These are phyloP conservation scores for Sinocyclocheilus rhinocerous DNA, from an alignment of 2,113 vertebrate species.

Conservation along the genomic window DNA sequence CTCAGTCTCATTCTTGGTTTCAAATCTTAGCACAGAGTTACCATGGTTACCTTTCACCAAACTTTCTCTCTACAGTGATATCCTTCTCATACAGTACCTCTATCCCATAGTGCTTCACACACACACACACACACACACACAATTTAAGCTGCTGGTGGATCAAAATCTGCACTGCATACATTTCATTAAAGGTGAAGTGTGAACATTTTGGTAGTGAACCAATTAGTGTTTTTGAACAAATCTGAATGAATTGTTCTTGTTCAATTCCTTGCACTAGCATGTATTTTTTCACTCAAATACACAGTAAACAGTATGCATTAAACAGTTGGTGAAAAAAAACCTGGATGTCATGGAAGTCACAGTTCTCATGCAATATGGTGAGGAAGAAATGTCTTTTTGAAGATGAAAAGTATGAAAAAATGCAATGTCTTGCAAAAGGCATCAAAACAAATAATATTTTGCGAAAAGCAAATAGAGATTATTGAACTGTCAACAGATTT, in stretches of 20 bases:
- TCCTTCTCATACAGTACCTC: neutral
- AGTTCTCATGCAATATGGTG: too few species aligned
- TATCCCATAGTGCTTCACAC: neutral
- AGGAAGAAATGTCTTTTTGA: too few species aligned
- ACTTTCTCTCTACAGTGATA: slow-evolving; percentile 72
- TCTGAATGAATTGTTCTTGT: neutral
- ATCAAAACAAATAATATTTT: too few species aligned
- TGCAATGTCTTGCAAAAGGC: too few species aligned
- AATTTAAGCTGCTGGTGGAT: neutral
- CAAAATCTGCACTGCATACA: neutral
- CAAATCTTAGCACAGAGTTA: slow-evolving; percentile 74
- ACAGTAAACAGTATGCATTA: neutral
- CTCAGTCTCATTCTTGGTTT: slow-evolving; percentile 19
- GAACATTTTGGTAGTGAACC: neutral
- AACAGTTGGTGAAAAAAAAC: neutral
- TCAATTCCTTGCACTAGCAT: neutral
- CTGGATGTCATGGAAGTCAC: neutral
- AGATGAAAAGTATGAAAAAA: too few species aligned
- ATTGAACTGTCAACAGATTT: too few species aligned
- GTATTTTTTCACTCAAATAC: neutral
- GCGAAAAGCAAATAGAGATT: too few species aligned
- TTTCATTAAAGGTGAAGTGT: neutral
- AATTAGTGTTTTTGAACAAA: neutral
- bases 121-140: neutral
- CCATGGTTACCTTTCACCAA: slow-evolving; percentile 80